These are phyloP conservation scores for Syrphus vitripennis DNA, from an alignment of 2,888 invertebrate species.

Conservation along the genomic window DNA sequence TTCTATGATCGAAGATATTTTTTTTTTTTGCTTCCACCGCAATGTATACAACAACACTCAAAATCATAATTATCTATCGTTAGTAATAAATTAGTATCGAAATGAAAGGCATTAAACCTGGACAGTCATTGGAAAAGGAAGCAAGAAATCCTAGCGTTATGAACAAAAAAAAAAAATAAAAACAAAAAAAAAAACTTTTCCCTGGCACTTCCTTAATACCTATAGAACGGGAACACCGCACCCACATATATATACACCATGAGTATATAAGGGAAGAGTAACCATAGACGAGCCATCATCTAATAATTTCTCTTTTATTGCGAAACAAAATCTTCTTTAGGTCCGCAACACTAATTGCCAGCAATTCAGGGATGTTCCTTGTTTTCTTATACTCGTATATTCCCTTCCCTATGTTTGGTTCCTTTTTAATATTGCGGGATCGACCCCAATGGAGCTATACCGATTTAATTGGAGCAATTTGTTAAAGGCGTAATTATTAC, in stretches of 20 bases:
- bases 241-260: background rate
- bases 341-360: slow-evolving; percentile 69
- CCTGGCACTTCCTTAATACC: background rate
- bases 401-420: background rate
- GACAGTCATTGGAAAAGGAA: slow-evolving; percentile 14
- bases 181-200: slow-evolving; percentile 33
- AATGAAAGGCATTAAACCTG: slow-evolving; percentile 68
- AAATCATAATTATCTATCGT: slow-evolving; percentile 71
- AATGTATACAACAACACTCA: slow-evolving; percentile 10
- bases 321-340: slow-evolving; percentile 70
- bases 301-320: slow-evolving; percentile 72
- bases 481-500: slow-evolving; percentile 71
- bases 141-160: background rate
- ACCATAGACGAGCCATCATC: slow-evolving; percentile 61
- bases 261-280: background rate
- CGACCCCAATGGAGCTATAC: slow-evolving; percentile 36
- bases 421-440: background rate
- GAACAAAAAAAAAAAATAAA: background rate
- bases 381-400: background rate
- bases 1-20: slow-evolving; percentile 33
- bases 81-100: slow-evolving; percentile 71
- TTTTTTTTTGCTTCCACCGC: background rate
- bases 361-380: slow-evolving; percentile 63
- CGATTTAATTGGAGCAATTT: slow-evolving; percentile 69
- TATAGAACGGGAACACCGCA: background rate